Percentiles rank a stretch among this genome's conserved stretches.
These are phyloP conservation scores for Madoqua kirkii DNA, from an alignment of 2,113 vertebrate species.

Conservation along the genomic window DNA sequence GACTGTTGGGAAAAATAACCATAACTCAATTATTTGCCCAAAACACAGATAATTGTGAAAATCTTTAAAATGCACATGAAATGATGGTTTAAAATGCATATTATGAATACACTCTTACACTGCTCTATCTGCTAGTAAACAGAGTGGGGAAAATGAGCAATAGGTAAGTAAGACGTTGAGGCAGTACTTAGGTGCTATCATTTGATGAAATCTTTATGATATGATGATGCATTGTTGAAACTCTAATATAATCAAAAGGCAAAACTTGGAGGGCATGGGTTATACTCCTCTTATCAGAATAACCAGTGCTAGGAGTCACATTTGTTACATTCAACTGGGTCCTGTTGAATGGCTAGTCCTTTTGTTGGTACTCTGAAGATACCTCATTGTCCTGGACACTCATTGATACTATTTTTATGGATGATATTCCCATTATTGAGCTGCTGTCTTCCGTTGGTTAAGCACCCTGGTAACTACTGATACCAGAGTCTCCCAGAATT, in stretches of 20 bases:
- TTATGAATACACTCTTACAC: conserved; percentile 5
- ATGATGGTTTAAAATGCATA: conserved; percentile 14
- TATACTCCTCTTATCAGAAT: neutral
- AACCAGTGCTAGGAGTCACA: neutral
- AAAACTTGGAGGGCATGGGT: neutral
- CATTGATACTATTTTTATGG: neutral
- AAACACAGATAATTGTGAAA: neutral
- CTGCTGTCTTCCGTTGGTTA: neutral
- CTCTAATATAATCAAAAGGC: neutral
- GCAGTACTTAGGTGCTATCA: neutral
- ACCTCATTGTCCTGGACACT: neutral
- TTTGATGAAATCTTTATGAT: neutral
- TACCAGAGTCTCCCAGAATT: neutral
- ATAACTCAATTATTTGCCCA: neutral
- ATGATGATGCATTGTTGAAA: neutral
- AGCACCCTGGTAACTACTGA: neutral
- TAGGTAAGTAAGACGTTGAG: neutral
- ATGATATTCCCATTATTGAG: neutral
- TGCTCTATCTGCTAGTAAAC: neutral
- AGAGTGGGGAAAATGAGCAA: neutral
- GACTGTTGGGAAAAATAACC: neutral
- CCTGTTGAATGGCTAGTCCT: neutral
- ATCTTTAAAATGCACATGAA: conserved; percentile 24
- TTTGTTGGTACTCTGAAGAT: neutral
- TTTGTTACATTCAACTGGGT: neutral